phyloP scores from a whole-genome alignment of 1,140 invertebrate genomes.

The Drosophila funebris region DNA sequence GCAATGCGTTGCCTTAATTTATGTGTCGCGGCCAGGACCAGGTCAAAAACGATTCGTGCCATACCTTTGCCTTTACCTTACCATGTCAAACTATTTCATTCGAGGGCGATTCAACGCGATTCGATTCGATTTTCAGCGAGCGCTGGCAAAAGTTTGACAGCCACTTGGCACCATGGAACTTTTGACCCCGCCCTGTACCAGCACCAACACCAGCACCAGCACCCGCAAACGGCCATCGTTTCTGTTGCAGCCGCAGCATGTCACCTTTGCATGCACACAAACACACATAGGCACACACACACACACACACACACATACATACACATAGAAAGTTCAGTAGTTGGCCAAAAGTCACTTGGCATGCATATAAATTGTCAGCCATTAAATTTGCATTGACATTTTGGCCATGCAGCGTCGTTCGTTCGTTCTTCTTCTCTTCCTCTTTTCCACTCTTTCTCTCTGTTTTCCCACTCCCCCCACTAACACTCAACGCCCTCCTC shows the following conservation, averaged over 20 bases:
- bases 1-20: slow-evolving; percentile 70
- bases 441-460: not conserved
- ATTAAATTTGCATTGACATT: slow-evolving; percentile 81
- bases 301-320: slow-evolving; percentile 26
- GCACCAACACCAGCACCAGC: not conserved
- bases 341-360: slow-evolving; percentile 81
- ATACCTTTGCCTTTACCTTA: not conserved
- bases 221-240: no score
- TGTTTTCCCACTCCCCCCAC: not conserved
- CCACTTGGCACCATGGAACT: slow-evolving; percentile 77
- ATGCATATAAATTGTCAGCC: slow-evolving; percentile 81
- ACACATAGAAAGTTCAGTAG: slow-evolving; percentile 69
- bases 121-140: slow-evolving; percentile 65
- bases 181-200: slow-evolving; percentile 23
- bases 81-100: slow-evolving; percentile 36
- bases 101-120: slow-evolving; percentile 35
- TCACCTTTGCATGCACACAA: slow-evolving; percentile 31
- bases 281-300: slow-evolving; percentile 3
- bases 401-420: slow-evolving; percentile 60
- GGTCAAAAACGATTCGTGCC: not conserved
- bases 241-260: not conserved
- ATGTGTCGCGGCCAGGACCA: slow-evolving; percentile 57
- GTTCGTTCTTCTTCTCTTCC: slow-evolving; percentile 15
- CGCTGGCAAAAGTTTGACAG: slow-evolving; percentile 72
- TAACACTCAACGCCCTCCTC: not conserved